Evolutionary conservation across 2,797 vertebrate species (phyloP), one percentile per base, ranked within the genome.

Genomic region (Mycteria americana): DNA sequence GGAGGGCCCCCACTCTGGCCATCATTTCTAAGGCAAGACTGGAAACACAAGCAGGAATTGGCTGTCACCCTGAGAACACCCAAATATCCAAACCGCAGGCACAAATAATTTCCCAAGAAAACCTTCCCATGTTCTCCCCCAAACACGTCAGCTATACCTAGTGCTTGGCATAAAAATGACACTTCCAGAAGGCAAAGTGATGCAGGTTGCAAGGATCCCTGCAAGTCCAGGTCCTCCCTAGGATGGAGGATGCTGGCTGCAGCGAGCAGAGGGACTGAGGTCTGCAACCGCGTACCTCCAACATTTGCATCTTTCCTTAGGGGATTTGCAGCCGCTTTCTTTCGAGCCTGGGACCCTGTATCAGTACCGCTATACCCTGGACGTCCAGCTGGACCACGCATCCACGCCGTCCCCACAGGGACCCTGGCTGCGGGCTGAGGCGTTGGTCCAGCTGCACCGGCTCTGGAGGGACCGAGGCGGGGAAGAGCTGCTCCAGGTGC

Each of bases 401-500:
- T 76, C 89, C 28, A 24, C 39, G 0, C 12, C 21, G 0, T 27
- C 92, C 53, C 65, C 10, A 0, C 30, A 3, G 56, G 89, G 95
- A 89, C 60, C 80, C 53, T 24, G 46, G 51, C 46, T 98, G 68
- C 33, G 2, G 76, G 90, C 92, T 24, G 86, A 97, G 86, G 95
- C 95, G 0, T 3, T 64, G 37, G 69, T 98, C 54, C 95, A 91
- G 5, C 74, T 97, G 7, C 75, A 57, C 2, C 88, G 0, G 25
- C 81, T 98, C 67, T 97, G 97, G 97, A 97, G 56, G 69, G 93
- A 91, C 41, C 69, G 0, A 5, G 31, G 50, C 0, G 70, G 94
- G 23, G 94, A 97, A 9, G 96, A 98, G 81, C 95, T 98, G 64
- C 93, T 98, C 35, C 96, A 93, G 73, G 5, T 98, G 63, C 96